Percentiles rank a stretch among this genome's conserved stretches.
These are phyloP conservation scores for Temnothorax longispinosus DNA, from an alignment of 1,140 invertebrate species.

Conservation along the genomic window DNA sequence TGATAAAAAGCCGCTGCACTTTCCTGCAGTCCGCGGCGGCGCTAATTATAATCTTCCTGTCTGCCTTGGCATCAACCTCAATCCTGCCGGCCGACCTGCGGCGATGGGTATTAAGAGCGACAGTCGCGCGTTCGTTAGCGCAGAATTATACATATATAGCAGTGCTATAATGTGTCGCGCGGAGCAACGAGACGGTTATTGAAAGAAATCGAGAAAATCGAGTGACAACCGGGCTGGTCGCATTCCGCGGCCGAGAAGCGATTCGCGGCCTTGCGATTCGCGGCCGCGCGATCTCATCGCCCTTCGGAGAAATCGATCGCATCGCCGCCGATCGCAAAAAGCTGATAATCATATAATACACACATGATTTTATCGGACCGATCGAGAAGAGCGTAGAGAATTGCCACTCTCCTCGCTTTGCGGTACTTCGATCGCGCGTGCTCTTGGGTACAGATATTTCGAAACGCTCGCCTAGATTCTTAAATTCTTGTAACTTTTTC, in stretches of 20 bases:
- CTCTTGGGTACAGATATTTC: neutral
- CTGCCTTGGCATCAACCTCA: slow-evolving; percentile 56
- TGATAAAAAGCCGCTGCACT: slow-evolving; percentile 35
- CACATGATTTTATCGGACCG: neutral
- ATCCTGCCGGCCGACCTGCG: neutral
- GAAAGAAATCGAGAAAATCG: slow-evolving; percentile 54
- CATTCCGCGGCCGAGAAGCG: slow-evolving; percentile 35
- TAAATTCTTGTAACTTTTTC: neutral
- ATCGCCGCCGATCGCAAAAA: slow-evolving; percentile 14
- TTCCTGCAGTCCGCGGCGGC: neutral
- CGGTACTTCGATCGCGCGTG: neutral
- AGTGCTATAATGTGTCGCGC: neutral
- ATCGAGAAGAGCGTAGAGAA: neutral
- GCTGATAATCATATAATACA: neutral
- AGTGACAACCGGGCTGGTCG: slow-evolving; percentile 25
- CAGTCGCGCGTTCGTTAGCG: slow-evolving; percentile 11
- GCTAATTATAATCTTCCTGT: slow-evolving; percentile 50
- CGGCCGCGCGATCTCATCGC: slow-evolving; percentile 7
- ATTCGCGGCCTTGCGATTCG: neutral
- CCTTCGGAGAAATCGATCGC: slow-evolving; percentile 29
- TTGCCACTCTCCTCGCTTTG: neutral
- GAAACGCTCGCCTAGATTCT: neutral
- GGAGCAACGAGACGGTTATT: neutral
- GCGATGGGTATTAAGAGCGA: slow-evolving; percentile 19
- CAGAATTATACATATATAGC: slow-evolving; percentile 12